Evolutionary conservation across 1,140 invertebrate genomes (phyloP).

Genomic region (Zaprionus nigranus): DNA sequence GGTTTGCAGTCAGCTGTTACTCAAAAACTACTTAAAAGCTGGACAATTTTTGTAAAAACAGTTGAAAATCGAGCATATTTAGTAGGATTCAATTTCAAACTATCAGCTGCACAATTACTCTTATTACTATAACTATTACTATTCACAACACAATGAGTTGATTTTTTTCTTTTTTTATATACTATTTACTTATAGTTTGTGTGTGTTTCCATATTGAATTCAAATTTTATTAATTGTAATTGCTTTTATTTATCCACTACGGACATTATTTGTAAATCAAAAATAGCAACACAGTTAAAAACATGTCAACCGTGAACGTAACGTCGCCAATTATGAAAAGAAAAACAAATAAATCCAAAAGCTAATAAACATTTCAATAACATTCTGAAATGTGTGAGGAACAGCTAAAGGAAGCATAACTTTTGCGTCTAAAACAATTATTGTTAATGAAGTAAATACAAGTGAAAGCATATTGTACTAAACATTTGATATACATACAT

Average conservation of each 20-base stretch:
- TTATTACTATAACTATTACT: slow-evolving; percentile 21
- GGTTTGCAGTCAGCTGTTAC: slow-evolving; percentile 40
- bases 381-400: slow-evolving; percentile 43
- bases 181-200: slow-evolving; percentile 70
- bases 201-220: slow-evolving; percentile 65
- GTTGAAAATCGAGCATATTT: slow-evolving; percentile 9
- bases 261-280: slow-evolving; percentile 47
- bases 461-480: slow-evolving; percentile 80
- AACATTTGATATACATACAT: slow-evolving; percentile 83
- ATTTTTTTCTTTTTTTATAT: slow-evolving; percentile 39
- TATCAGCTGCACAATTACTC: slow-evolving; percentile 23
- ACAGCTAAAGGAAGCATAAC: slow-evolving; percentile 47
- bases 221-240: slow-evolving; percentile 55
- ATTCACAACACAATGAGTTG: slow-evolving; percentile 44
- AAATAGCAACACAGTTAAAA: slow-evolving; percentile 66
- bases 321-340: slow-evolving; percentile 78
- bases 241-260: slow-evolving; percentile 48
- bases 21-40: slow-evolving; percentile 2
- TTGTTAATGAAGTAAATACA: slow-evolving; percentile 75
- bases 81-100: slow-evolving; percentile 20
- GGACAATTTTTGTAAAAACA: neutral
- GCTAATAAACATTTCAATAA: slow-evolving; percentile 36
- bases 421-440: slow-evolving; percentile 81
- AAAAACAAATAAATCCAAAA: slow-evolving; percentile 44
- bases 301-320: slow-evolving; percentile 70